Percentiles rank a stretch among this genome's conserved stretches.
These are phyloP conservation scores for Exocentrus adspersus DNA, from an alignment of 2,888 invertebrate species.

Conservation along the genomic window DNA sequence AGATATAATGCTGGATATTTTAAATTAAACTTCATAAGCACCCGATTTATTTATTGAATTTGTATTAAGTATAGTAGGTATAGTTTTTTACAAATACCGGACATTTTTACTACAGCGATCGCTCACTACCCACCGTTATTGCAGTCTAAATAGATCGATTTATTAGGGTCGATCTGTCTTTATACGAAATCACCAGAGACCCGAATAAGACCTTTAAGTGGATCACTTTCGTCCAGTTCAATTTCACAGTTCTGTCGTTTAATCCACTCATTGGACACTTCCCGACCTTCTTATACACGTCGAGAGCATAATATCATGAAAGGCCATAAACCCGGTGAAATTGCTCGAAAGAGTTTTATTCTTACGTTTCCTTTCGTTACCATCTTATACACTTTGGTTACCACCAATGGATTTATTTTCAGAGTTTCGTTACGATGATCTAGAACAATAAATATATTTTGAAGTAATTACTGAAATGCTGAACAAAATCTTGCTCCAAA, in stretches of 20 bases:
- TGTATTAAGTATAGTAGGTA: too few species aligned
- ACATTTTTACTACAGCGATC: too few species aligned
- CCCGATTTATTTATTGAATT: too few species aligned
- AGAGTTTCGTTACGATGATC: too few species aligned
- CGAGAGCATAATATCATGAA: slow-evolving; percentile 3
- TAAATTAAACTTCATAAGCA: too few species aligned
- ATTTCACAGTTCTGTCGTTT: slow-evolving; percentile 20
- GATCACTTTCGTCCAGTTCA: slow-evolving; percentile 25
- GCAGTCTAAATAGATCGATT: slow-evolving; percentile 19
- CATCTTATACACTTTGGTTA: background rate
- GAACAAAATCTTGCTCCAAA: too few species aligned
- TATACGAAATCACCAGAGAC: slow-evolving; percentile 11
- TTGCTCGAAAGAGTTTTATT: background rate
- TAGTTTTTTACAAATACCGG: too few species aligned
- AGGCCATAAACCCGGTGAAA: background rate
- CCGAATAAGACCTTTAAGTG: slow-evolving; percentile 24
- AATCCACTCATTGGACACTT: slow-evolving; percentile 27
- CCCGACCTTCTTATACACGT: slow-evolving; percentile 16
- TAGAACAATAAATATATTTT: too few species aligned
- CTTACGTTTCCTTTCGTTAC: background rate
- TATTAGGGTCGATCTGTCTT: slow-evolving; percentile 14
- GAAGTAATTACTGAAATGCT: too few species aligned
- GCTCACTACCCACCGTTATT: slow-evolving; percentile 9
- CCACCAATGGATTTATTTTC: background rate
- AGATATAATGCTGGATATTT: too few species aligned